Percentiles rank a stretch among this genome's conserved stretches.
These are phyloP conservation scores for Catalaphyllia jardinei DNA, from an alignment of 64 coral and sea anemone genomes.

Conservation along the genomic window DNA sequence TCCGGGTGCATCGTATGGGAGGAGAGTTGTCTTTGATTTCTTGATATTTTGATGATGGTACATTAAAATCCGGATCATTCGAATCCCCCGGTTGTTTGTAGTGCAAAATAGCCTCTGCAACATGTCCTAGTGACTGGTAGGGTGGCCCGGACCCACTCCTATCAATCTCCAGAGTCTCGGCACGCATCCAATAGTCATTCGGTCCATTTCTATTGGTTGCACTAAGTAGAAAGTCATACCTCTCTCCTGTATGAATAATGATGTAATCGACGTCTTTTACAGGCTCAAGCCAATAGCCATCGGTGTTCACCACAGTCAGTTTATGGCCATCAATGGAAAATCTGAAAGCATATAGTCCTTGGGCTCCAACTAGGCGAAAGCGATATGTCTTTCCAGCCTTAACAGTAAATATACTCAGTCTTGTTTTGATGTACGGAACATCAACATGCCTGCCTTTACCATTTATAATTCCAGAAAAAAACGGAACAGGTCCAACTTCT, in stretches of 20 bases:
- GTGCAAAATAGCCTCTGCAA: slow-evolving; percentile 61
- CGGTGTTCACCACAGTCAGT: slow-evolving; percentile 58
- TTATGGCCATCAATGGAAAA: slow-evolving; percentile 66
- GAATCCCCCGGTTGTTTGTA: neutral
- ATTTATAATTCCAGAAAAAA: slow-evolving; percentile 80
- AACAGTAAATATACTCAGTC: slow-evolving; percentile 69
- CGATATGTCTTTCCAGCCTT: slow-evolving; percentile 41
- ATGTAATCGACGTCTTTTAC: slow-evolving; percentile 50
- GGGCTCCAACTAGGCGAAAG: slow-evolving; percentile 64
- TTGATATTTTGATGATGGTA: neutral
- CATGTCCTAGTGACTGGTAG: slow-evolving; percentile 19
- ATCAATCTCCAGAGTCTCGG: slow-evolving; percentile 41
- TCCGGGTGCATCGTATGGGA: neutral
- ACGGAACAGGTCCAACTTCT: slow-evolving; percentile 53
- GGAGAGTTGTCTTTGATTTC: neutral
- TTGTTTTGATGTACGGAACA: slow-evolving; percentile 44
- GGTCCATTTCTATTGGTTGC: neutral
- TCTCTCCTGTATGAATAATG: slow-evolving; percentile 65
- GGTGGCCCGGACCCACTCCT: neutral
- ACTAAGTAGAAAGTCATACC: slow-evolving; percentile 68
- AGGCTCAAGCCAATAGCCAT: slow-evolving; percentile 58
- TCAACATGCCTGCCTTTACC: slow-evolving; percentile 68
- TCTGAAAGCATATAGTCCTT: slow-evolving; percentile 59
- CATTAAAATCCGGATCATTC: slow-evolving; percentile 1
- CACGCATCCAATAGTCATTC: slow-evolving; percentile 55